Base-by-base conservation (phyloP, 1,140 invertebrate species). In the Pachyrhynchus sulphureomaculatus region DNA sequence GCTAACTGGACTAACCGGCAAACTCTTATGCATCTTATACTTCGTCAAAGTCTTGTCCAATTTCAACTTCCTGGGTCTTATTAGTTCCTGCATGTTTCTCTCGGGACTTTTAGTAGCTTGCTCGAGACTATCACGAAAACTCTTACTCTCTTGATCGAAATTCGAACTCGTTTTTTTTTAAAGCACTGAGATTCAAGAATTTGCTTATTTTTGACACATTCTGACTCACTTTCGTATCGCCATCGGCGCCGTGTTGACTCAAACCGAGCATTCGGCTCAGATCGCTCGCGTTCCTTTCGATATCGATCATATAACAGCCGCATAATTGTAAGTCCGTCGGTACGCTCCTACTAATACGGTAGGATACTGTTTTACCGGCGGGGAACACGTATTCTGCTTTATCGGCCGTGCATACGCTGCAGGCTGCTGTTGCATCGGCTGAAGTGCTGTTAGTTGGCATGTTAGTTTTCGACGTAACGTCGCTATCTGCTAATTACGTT, bases 21-120 rank as follows among this genome's bases (percentile, higher is more conserved):
- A 82, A 4, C 84, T 86, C 66, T 87, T 87, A 60, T 87, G 85
- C 72, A 86, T 82, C 62, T 86, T 87, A 52, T 86, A 80, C 53
- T 74, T 75, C 9, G 47, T 56, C 17, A 74, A 58, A 32, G 71
- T 75, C 39, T 72, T 74, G 44, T 75, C 73, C 15, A 76, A 49
- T 55, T 73, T 68, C 18, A 76, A 53, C 41, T 73, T 72, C 20
- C 75, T 66, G 5, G 75, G 75, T 13, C 69, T 64, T 23, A 73
- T 64, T 12, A 70, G 47, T 32, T 69, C 59, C 23, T 69, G 67
- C 12, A 68, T 53, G n/a, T 47, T 65, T 17, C 66, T 70, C 33
- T 69, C 67, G 1, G 73, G 68, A 51, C 63, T 70, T 65, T 67
- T 71, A 10, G 68, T 65, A 20, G 69, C 61, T 45, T 70, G 39